Percentiles rank a stretch among this genome's conserved stretches.
Evolutionary conservation across 2,797 vertebrate species (phyloP).

Genomic region (Pangasius krempfi): DNA sequence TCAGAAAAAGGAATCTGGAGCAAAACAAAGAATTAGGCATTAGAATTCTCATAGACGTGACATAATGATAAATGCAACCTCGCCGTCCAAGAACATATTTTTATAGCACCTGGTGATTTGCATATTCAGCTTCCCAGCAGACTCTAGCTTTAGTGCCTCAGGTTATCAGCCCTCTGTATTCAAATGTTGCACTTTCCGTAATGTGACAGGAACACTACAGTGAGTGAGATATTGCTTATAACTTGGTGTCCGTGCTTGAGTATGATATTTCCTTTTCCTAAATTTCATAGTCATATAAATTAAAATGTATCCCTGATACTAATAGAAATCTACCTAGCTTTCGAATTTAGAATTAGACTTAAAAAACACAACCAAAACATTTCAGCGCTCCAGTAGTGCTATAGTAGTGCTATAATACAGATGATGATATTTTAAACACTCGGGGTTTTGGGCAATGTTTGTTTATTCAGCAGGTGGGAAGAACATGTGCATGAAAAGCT

Average conservation of each 20-base stretch:
- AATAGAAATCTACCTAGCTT: not conserved
- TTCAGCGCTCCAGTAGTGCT: not conserved
- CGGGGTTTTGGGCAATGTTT: not conserved
- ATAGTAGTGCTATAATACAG: not conserved
- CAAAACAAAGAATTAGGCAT: not conserved
- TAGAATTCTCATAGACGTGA: not conserved
- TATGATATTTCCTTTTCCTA: not conserved
- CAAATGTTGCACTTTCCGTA: not conserved
- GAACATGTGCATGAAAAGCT: not conserved
- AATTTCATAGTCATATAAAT: not conserved
- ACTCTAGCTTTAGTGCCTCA: not conserved
- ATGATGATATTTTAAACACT: not conserved
- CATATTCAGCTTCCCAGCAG: not conserved
- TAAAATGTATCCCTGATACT: not conserved
- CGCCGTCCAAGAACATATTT: not conserved
- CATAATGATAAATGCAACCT: not conserved
- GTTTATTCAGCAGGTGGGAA: not conserved
- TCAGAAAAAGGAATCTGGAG: not conserved
- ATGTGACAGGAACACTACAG: not conserved
- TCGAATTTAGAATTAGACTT: not conserved
- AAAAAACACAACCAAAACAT: not conserved
- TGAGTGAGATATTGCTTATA: not conserved
- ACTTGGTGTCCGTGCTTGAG: not conserved
- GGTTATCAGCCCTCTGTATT: not conserved
- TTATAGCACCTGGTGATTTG: not conserved